Evolutionary conservation across 2,797 vertebrate species (phyloP).

Genomic region (Cottoperca gobio): DNA sequence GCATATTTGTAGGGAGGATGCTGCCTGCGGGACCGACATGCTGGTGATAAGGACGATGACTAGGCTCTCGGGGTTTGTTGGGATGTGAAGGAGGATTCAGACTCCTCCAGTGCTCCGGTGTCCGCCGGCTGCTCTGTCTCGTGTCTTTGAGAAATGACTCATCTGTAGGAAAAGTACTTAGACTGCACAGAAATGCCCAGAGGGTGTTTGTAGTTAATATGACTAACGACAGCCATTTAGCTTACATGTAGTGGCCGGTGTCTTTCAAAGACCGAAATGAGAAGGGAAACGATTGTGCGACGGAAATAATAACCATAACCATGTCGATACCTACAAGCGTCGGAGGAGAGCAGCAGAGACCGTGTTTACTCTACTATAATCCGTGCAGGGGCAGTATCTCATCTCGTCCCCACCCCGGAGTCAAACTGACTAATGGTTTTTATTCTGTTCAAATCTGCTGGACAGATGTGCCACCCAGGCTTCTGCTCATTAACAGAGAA

Average conservation of each 20-base stretch:
- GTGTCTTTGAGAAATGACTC: conserved; percentile 12
- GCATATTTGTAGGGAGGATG: conserved; percentile 88
- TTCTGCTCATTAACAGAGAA: background rate
- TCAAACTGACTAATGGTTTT: background rate
- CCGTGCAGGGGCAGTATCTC: rapidly evolving
- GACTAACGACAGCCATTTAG: background rate
- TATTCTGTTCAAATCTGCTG: background rate
- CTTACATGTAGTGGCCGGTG: background rate
- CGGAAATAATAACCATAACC: conserved; percentile 16
- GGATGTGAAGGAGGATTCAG: conserved; percentile 11
- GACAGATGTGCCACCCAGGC: background rate
- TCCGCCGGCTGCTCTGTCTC: conserved; percentile 1
- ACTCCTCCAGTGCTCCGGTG: background rate
- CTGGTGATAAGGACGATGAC: conserved; percentile 15
- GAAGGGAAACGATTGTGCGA: background rate
- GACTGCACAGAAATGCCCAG: background rate
- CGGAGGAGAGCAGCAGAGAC: conserved; percentile 77
- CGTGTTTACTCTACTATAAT: background rate
- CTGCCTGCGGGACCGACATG: conserved; percentile 74
- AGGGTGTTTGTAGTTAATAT: rapidly evolving
- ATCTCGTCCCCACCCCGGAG: background rate
- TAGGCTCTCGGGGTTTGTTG: conserved; percentile 14
- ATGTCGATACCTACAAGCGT: background rate
- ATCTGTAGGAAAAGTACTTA: background rate
- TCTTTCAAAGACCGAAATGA: background rate